Conservation (phyloP, 2,113 vertebrate species). For the Rhinoderma darwinii region DNA sequence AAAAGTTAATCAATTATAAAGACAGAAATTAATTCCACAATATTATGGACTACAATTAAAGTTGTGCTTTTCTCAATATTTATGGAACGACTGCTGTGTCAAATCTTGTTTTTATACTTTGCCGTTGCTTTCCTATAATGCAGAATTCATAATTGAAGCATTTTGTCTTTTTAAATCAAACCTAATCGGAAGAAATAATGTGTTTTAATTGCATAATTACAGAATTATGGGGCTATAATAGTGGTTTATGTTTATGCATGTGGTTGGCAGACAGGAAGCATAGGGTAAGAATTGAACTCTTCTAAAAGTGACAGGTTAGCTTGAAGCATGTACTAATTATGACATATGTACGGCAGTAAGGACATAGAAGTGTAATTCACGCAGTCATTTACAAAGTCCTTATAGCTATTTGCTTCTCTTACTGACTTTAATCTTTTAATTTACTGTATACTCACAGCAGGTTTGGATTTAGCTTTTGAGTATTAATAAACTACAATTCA, state of each 20-base stretch:
- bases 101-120: neutral
- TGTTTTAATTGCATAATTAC: constrained; percentile 38
- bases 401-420: neutral
- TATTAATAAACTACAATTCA: neutral
- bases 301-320: constrained; percentile 9
- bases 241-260: constrained; percentile 4
- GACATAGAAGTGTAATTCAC: constrained; percentile 10
- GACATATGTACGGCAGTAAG: neutral
- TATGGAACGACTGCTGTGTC: constrained; percentile 11
- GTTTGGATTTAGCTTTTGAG: neutral
- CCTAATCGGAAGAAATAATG: neutral
- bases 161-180: constrained; percentile 26
- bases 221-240: neutral
- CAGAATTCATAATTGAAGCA: neutral
- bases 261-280: neutral
- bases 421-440: neutral
- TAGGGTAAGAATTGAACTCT: constrained; percentile 11
- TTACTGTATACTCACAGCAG: neutral
- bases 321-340: constrained; percentile 31
- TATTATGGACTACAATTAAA: neutral
- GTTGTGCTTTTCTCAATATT: neutral
- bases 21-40: neutral
- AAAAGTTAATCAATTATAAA: constrained; percentile 10
- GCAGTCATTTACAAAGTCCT: neutral
- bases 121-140: neutral